These are phyloP conservation scores for Erpornis zantholeuca DNA, from an alignment of 2,113 vertebrate genomes.

Conservation along the genomic window DNA sequence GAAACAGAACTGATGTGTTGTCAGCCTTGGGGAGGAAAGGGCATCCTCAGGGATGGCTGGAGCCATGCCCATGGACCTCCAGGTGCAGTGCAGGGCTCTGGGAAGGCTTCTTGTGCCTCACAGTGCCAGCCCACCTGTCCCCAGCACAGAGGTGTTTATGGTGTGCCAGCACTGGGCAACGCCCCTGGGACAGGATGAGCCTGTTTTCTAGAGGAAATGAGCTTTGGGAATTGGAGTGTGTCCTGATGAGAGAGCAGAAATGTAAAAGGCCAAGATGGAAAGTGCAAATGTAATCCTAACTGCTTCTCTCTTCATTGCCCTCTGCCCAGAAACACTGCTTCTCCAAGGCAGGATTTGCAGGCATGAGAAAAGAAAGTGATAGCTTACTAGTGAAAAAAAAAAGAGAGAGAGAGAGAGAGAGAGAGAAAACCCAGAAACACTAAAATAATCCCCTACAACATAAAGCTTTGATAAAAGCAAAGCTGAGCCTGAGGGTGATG, in stretches of 20 bases:
- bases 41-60: not conserved
- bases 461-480: slow-evolving; percentile 45
- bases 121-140: not conserved
- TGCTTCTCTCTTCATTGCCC: not conserved
- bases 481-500: slow-evolving; percentile 37
- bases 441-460: slow-evolving; percentile 41
- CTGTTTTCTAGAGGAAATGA: not conserved
- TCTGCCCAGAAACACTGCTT: not conserved
- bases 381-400: not conserved
- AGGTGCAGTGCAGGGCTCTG: rapidly evolving
- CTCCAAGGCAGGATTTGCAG: not conserved
- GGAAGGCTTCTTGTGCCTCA: not conserved
- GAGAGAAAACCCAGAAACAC: not conserved
- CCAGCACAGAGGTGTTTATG: not conserved
- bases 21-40: not conserved
- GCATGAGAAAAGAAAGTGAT: not conserved
- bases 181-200: not conserved
- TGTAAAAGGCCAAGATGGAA: not conserved
- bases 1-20: not conserved
- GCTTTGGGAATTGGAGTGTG: not conserved
- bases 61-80: not conserved
- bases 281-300: not conserved
- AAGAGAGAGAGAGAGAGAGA: not conserved
- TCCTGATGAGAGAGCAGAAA: not conserved
- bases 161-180: not conserved